A percentile compares a stretch with the other conserved stretches of the same genome.
phyloP scores from a whole-genome alignment of 2,888 invertebrate species.

The Andrena trimmerana region DNA sequence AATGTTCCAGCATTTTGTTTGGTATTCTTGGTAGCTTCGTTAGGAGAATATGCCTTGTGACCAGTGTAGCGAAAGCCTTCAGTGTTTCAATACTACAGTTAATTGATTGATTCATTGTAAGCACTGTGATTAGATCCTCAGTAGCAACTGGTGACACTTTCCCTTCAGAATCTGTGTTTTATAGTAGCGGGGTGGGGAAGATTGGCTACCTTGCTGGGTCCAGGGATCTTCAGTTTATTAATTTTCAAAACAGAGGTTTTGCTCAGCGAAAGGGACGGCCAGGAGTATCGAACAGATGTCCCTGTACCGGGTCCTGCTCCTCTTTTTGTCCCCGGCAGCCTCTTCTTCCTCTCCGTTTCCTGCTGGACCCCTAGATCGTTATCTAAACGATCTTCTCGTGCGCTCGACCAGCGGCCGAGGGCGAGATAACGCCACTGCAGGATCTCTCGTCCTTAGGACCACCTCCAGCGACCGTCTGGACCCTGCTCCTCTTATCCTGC shows the following conservation, averaged over 20 bases:
- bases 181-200: too few species aligned
- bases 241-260: not conserved
- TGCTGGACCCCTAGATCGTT: slow-evolving; percentile 67
- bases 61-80: too few species aligned
- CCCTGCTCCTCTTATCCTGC: slow-evolving; percentile 45
- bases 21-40: too few species aligned
- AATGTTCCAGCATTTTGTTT: too few species aligned
- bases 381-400: slow-evolving; percentile 72
- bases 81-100: too few species aligned
- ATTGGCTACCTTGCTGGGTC: not conserved
- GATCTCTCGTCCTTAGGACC: slow-evolving; percentile 52
- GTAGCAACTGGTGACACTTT: too few species aligned
- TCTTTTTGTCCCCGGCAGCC: slow-evolving; percentile 18
- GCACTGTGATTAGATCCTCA: too few species aligned
- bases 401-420: slow-evolving; percentile 48
- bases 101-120: too few species aligned
- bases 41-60: too few species aligned
- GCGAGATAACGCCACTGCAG: slow-evolving; percentile 63
- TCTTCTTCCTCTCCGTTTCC: slow-evolving; percentile 42
- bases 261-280: not conserved
- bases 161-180: too few species aligned
- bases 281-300: slow-evolving; percentile 22
- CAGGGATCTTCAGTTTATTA: slow-evolving; percentile 21
- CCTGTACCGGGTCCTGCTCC: slow-evolving; percentile 41
- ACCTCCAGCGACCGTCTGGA: slow-evolving; percentile 61